phyloP scores from a whole-genome alignment of 2,113 vertebrate species.

The Ceyx cyanopectus region DNA sequence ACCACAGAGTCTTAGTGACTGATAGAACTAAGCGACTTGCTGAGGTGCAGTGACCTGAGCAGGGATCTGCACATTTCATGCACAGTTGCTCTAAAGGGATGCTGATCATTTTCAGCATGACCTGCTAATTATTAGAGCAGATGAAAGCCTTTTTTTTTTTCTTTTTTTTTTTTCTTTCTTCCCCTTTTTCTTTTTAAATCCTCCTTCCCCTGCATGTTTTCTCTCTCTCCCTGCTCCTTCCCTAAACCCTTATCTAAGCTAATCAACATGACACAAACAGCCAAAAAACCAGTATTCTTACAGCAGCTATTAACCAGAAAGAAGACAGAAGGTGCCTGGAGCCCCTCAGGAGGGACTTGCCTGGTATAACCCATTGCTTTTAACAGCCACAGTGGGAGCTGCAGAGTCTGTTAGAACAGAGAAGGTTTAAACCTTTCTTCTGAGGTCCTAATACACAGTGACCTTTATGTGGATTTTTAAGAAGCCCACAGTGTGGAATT shows the following conservation, averaged over 20 bases:
- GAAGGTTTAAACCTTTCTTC: neutral
- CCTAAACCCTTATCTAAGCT: constrained; percentile 31
- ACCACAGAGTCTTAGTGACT: neutral
- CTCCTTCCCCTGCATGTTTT: neutral
- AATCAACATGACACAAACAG: constrained; percentile 34
- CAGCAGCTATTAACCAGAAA: constrained; percentile 10
- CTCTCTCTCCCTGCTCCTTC: neutral
- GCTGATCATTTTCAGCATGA: constrained; percentile 57
- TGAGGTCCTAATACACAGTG: neutral
- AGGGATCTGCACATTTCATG: constrained; percentile 35
- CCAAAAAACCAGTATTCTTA: constrained; percentile 14
- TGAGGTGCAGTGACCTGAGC: constrained; percentile 46
- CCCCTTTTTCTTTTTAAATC: neutral
- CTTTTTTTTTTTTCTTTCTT: neutral
- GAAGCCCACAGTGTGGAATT: neutral
- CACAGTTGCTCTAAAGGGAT: constrained; percentile 55
- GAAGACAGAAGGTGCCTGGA: neutral
- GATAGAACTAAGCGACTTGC: neutral
- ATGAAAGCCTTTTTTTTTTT: constrained; percentile 1
- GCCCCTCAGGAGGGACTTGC: neutral
- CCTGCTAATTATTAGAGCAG: constrained; percentile 64
- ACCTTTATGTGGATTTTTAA: neutral
- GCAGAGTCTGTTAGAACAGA: neutral
- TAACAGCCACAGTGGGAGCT: neutral
- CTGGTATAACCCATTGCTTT: neutral